Evolutionary conservation across 2,888 invertebrate genomes (phyloP).

Genomic region (Camponotus fellah): DNA sequence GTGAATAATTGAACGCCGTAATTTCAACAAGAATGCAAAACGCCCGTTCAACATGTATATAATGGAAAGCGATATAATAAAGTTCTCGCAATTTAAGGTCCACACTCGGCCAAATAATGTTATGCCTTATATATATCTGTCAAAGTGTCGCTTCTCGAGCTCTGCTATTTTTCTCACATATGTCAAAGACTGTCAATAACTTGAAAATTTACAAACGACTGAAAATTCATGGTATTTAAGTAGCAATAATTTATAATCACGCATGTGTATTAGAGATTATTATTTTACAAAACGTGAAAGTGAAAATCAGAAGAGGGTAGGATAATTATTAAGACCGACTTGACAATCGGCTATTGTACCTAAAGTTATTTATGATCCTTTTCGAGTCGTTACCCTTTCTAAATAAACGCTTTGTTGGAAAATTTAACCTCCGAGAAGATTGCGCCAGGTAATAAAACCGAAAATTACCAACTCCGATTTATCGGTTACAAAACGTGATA

Average conservation of each 20-base stretch:
- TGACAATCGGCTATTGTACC: background rate
- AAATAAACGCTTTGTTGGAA: background rate
- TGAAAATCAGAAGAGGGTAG: background rate
- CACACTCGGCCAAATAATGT: background rate
- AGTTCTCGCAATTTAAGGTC: background rate
- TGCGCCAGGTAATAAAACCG: slow-evolving; percentile 2
- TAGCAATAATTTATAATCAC: background rate
- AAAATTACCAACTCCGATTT: background rate
- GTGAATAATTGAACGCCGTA: slow-evolving; percentile 17
- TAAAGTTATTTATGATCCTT: background rate
- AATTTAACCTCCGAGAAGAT: background rate
- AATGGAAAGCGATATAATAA: slow-evolving; percentile 6
- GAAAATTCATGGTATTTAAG: background rate
- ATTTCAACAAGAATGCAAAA: slow-evolving; percentile 21
- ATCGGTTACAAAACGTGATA: background rate
- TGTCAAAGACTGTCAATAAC: background rate
- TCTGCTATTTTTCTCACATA: background rate
- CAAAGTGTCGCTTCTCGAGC: background rate
- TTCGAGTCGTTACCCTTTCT: slow-evolving; percentile 6
- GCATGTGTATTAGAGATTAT: no score
- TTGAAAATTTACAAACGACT: background rate
- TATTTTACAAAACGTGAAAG: background rate
- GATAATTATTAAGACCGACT: background rate
- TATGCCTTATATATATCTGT: background rate
- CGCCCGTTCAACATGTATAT: background rate